Conservation (phyloP, 2,888 invertebrate genomes). For the Chrysotoxum bicinctum region DNA sequence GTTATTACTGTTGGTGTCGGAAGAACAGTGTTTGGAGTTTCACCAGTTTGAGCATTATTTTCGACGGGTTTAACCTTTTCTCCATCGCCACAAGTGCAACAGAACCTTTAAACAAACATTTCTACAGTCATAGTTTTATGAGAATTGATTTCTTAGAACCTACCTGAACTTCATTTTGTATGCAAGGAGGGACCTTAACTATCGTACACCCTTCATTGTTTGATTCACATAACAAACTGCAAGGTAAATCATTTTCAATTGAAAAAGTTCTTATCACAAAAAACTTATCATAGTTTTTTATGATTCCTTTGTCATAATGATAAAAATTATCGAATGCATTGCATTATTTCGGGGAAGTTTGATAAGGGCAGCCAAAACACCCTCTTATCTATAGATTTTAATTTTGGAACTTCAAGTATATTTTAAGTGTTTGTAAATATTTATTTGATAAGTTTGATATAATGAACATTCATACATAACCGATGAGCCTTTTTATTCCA, state of each 20-base stretch:
- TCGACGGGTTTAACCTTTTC: not conserved
- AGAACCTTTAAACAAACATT: conserved; percentile 9
- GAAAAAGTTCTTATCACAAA: not conserved
- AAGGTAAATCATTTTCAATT: not conserved
- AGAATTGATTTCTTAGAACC: not conserved
- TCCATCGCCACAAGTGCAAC: conserved; percentile 1
- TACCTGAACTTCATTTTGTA: conserved; percentile 40
- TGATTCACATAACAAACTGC: not conserved
- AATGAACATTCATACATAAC: not conserved
- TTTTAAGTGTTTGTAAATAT: not conserved
- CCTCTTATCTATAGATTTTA: not conserved
- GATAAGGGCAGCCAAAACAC: not conserved
- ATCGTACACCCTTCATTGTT: conserved; percentile 7
- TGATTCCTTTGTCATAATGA: not conserved
- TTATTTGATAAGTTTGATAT: not conserved
- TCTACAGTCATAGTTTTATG: not conserved
- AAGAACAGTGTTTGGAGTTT: not conserved
- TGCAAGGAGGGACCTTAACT: not conserved
- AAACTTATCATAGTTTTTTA: not conserved
- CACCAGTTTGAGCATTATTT: not conserved
- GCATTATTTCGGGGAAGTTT: conserved; percentile 11
- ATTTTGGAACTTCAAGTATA: not conserved
- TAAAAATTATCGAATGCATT: not conserved
- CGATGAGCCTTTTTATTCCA: not conserved
- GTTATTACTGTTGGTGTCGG: not conserved